Percentiles rank a stretch among this genome's conserved stretches.
phyloP scores from a whole-genome alignment of 2,888 invertebrate species.

The Pyrrhosoma nymphula region DNA sequence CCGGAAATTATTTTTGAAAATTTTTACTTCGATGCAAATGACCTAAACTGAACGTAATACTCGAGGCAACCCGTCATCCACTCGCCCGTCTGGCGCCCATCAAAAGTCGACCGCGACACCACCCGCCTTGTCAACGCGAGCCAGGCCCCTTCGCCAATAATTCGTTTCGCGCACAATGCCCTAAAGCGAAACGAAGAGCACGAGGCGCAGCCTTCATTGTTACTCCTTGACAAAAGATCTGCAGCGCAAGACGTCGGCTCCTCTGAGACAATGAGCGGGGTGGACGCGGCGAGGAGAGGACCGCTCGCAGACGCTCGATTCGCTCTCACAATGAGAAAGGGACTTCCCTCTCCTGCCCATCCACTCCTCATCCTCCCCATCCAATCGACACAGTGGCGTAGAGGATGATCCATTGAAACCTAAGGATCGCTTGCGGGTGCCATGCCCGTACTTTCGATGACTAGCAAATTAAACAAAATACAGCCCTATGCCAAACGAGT shows the following conservation, averaged over 20 bases:
- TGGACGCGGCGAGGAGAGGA: neutral
- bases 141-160: neutral
- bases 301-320: neutral
- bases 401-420: neutral
- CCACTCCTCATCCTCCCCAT: neutral
- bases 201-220: neutral
- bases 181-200: neutral
- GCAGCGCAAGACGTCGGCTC: slow-evolving; percentile 22
- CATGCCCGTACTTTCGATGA: neutral
- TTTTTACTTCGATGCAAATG: neutral
- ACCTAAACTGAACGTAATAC: neutral
- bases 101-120: neutral
- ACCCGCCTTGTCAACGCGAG: neutral
- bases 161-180: slow-evolving; percentile 38
- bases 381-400: neutral
- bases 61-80: neutral
- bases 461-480: too few species aligned
- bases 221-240: slow-evolving; percentile 18
- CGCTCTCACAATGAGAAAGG: neutral
- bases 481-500: too few species aligned
- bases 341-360: neutral
- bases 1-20: neutral
- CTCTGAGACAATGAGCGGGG: slow-evolving; percentile 30
- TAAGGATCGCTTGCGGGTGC: neutral
- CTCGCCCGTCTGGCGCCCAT: neutral